Evolutionary conservation across 2,797 vertebrate species (phyloP), one percentile per base, ranked within the genome.

Genomic region (Brachyalestes nurse): DNA sequence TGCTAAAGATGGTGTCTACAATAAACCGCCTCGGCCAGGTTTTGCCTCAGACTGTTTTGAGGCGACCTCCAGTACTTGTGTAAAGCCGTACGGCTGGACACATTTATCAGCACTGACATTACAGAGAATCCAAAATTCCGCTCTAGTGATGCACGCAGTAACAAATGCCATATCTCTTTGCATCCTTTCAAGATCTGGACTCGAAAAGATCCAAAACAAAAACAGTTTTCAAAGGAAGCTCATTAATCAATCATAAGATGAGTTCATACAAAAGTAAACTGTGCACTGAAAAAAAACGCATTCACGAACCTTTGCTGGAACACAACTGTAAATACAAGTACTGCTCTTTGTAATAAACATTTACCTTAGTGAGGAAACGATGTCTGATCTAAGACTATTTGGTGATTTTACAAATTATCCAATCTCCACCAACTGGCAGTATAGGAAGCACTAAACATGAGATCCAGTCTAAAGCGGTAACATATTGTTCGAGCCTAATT

Each of bases 291-390:
- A 47, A 84, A 79, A 25, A 77, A 23, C 60, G 65, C 66, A 67
- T 77, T 38, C 49, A 49, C n/a, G 45, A 49, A 58, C 42, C 58
- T 23, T 40, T 61, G 72, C 72, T 76, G 77, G 70, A 72, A 79
- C 51, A 72, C 19, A 42, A 28, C 72, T 64, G 73, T 70, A 77
- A 79, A 67, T 74, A 74, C 64, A 84, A 82, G 73, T 66, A 58
- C 58, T 64, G 51, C 70, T 34, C 40, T 66, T 23, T 58, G 67
- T 55, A 64, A 79, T 75, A 82, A 84, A 84, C 77, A 84, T 77
- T 80, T 77, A 86, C 67, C 77, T 69, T 69, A 82, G 25, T 25
- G 82, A 70, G 80, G 60, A 69, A 76, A 13, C 61, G 62, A 71
- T 61, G 64, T 57, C 62, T 77, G 74, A 72, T 72, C 19, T 57